Conservation (phyloP, 92 coral and sea anemone genomes). For the Zoanthus sociatus region DNA sequence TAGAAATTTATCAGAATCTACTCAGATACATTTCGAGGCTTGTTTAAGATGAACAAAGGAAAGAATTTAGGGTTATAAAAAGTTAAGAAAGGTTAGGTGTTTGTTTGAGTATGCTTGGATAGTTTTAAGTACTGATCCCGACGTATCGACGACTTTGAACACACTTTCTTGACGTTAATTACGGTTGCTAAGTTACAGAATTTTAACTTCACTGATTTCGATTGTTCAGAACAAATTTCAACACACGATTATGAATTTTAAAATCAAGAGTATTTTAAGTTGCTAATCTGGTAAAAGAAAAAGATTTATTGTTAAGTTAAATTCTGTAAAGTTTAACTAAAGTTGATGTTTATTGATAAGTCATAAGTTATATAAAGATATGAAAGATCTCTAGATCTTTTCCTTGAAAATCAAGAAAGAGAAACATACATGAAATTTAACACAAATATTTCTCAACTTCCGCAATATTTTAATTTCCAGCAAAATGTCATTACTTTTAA, state of each 20-base stretch:
- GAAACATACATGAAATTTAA: neutral
- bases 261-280: neutral
- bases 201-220: neutral
- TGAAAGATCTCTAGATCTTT: neutral
- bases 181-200: neutral
- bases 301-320: neutral
- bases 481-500: neutral
- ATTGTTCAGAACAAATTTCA: neutral
- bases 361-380: neutral
- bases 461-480: neutral
- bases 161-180: neutral
- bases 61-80: neutral
- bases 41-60: conserved; percentile 1
- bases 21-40: neutral
- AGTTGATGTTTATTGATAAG: neutral
- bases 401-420: neutral
- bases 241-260: neutral
- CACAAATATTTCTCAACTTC: neutral
- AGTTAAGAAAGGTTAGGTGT: conserved; percentile 2
- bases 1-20: neutral
- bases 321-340: neutral
- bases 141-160: neutral
- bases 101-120: conserved; percentile 13
- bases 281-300: neutral
- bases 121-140: conserved; percentile 3